phyloP scores from a whole-genome alignment of 2,113 vertebrate species.

The Cheirogaleus medius region DNA sequence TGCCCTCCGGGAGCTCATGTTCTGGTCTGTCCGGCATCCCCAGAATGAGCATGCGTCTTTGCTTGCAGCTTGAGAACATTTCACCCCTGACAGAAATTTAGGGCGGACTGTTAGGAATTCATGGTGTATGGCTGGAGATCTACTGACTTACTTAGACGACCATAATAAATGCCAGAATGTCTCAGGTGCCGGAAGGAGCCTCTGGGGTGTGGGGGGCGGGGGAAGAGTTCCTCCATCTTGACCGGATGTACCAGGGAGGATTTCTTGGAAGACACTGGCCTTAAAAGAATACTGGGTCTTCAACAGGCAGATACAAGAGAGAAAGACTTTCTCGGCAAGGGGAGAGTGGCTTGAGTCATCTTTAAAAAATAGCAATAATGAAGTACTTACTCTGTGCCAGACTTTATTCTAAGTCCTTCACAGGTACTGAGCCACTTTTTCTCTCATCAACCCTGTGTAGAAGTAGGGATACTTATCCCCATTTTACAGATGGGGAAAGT shows the following conservation, averaged over 20 bases:
- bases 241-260: accelerated
- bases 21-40: background rate
- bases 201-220: background rate
- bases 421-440: background rate
- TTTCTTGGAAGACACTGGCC: background rate
- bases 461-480: too few relatives aligned
- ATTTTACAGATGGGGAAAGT: background rate
- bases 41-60: background rate
- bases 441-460: background rate
- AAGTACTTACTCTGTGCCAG: background rate
- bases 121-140: background rate
- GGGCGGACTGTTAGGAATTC: background rate
- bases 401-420: background rate
- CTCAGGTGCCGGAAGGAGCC: background rate
- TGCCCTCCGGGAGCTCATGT: background rate
- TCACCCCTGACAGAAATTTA: background rate
- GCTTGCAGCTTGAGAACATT: background rate
- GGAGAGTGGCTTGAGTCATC: background rate
- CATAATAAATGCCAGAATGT: background rate
- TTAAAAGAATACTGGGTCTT: background rate
- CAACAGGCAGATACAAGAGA: background rate
- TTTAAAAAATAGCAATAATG: background rate
- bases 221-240: background rate
- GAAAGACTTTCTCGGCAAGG: background rate
- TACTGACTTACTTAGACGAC: background rate